Percentiles rank a stretch among this genome's conserved stretches.
Evolutionary conservation across 2,888 invertebrate species (phyloP).

Genomic region (Polydrusus tereticollis): DNA sequence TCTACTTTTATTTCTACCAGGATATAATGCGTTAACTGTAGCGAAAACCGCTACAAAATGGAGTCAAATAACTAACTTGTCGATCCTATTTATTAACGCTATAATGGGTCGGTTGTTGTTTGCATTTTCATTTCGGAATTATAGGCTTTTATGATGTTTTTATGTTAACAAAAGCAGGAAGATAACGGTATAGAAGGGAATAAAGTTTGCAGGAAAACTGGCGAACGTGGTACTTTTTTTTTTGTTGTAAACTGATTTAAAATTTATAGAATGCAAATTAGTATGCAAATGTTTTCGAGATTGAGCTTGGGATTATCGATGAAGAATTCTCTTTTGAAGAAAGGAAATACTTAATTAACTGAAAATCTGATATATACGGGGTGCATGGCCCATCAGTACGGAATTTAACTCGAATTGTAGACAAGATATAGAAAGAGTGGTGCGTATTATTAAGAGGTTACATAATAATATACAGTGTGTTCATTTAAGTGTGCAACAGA

Average conservation of each 20-base stretch:
- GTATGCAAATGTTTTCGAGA: too few relatives aligned
- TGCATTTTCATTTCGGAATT: slow-evolving; percentile 24
- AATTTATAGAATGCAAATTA: neutral
- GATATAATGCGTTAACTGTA: slow-evolving; percentile 33
- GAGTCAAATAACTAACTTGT: slow-evolving; percentile 39
- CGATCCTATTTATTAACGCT: slow-evolving; percentile 41
- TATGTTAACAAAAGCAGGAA: slow-evolving; percentile 4
- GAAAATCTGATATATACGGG: too few relatives aligned
- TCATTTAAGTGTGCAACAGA: too few relatives aligned
- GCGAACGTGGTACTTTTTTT: neutral
- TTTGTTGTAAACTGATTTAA: neutral
- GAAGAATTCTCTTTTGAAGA: too few relatives aligned
- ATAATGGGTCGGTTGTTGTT: slow-evolving; percentile 30
- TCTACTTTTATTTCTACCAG: slow-evolving; percentile 33
- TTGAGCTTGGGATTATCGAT: too few relatives aligned
- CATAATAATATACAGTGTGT: too few relatives aligned
- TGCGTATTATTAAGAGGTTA: too few relatives aligned
- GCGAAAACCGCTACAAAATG: slow-evolving; percentile 35
- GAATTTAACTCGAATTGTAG: too few relatives aligned
- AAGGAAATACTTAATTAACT: too few relatives aligned
- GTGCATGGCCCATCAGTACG: too few relatives aligned
- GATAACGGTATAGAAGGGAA: neutral
- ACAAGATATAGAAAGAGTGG: too few relatives aligned
- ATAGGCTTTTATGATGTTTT: slow-evolving; percentile 24
- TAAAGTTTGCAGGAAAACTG: neutral